Percentiles rank a stretch among this genome's conserved stretches.
phyloP scores from a whole-genome alignment of 2,888 invertebrate species.

The Neoitamus cyanurus region DNA sequence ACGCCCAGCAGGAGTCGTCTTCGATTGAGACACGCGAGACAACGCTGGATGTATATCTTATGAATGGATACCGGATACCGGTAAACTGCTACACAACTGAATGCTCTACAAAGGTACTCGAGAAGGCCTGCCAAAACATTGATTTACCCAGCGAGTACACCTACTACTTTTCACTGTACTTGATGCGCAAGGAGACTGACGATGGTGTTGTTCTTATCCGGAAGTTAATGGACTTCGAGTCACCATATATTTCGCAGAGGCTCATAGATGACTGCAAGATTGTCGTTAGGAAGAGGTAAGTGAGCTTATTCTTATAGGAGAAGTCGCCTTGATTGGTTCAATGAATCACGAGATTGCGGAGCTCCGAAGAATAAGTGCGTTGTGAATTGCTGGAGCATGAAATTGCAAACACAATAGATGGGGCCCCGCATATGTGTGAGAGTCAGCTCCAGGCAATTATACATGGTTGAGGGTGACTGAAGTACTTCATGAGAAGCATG shows the following conservation, averaged over 20 bases:
- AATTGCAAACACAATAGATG: background rate
- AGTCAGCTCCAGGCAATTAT: background rate
- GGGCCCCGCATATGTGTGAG: background rate
- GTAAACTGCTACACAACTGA: constrained; percentile 84
- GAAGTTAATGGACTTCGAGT: constrained; percentile 96
- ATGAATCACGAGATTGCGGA: background rate
- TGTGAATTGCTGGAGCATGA: background rate
- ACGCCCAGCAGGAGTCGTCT: constrained; percentile 94
- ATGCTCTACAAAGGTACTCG: constrained; percentile 83
- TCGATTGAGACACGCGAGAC: constrained; percentile 76
- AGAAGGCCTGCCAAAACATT: constrained; percentile 84
- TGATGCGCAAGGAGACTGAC: constrained; percentile 81
- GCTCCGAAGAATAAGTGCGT: background rate
- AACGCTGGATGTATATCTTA: constrained; percentile 82
- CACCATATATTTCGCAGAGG: constrained; percentile 92
- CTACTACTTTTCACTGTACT: constrained; percentile 90
- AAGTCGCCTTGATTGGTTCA: background rate
- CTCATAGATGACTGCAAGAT: constrained; percentile 82
- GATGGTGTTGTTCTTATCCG: constrained; percentile 80
- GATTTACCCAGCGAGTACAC: constrained; percentile 82
- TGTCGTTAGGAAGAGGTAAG: constrained; percentile 86
- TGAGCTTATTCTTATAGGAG: constrained; percentile 37
- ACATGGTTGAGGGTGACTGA: background rate
- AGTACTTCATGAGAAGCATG: background rate
- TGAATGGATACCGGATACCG: constrained; percentile 88